Evolutionary conservation across 2,113 vertebrate species (phyloP).

Genomic region (Phylloscopus trochiloides): DNA sequence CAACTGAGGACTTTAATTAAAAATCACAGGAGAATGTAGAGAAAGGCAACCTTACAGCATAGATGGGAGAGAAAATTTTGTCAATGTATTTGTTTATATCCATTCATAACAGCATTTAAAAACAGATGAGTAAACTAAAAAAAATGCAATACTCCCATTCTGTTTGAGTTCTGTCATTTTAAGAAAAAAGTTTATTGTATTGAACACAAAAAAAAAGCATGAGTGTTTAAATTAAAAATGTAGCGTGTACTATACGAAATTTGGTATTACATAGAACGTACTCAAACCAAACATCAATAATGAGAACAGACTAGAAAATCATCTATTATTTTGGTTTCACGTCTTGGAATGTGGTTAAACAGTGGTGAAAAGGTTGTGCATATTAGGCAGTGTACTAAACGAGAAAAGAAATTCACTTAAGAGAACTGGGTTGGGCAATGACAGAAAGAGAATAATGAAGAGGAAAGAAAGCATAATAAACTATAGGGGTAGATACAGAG

Average conservation of each 20-base stretch:
- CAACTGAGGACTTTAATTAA: constrained; percentile 69
- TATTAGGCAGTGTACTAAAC: not conserved
- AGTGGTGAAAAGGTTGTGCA: not conserved
- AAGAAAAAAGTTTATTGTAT: not conserved
- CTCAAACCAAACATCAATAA: not conserved
- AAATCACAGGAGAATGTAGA: constrained; percentile 54
- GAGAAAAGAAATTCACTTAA: not conserved
- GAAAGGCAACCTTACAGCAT: constrained; percentile 23
- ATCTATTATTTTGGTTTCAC: not conserved
- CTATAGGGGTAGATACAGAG: not conserved
- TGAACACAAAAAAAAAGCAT: not conserved
- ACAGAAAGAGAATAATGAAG: not conserved
- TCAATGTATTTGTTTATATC: constrained; percentile 1
- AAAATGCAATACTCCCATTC: not conserved
- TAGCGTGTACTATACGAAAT: not conserved
- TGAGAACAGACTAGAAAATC: not conserved
- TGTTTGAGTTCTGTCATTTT: not conserved
- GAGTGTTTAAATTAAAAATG: not conserved
- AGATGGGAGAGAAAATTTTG: not conserved
- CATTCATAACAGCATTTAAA: not conserved
- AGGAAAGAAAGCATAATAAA: not conserved
- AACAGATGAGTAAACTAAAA: not conserved
- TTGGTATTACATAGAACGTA: not conserved
- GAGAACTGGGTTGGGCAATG: not conserved
- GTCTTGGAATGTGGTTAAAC: not conserved